Base-by-base conservation (phyloP, 2,797 vertebrate species). In the Botia almorhae region DNA sequence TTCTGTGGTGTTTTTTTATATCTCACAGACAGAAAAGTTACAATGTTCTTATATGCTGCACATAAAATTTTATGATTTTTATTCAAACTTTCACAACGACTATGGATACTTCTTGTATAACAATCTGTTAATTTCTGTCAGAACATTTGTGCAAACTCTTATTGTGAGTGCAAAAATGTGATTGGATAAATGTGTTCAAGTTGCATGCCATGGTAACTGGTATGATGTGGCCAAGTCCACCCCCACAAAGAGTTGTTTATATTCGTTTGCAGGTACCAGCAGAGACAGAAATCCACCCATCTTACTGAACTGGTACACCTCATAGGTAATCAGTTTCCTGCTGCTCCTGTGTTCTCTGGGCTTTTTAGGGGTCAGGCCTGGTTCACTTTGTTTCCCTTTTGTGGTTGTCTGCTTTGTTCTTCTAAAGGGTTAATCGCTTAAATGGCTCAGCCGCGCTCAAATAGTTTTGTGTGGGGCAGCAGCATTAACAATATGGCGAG, bases 371-470 rank as follows among this genome's bases (percentile, higher is more conserved):
- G 48, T 78, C 79, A 64, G 65, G 23, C 51, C 79, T 17, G 11
- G 69, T 72, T 21, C 48, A 63, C 86, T 86, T 89, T 90, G 86
- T 90, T 80, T 77, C 13, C 56, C 88, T 84, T 91, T 90, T 91
- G 88, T 91, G 43, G 43, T 46, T 46, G 43, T 8, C 36, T 2
- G 81, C 87, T 92, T 92, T 92, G 89, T 91, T 83, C 39, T 23
- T 70, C 76, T 50, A 80, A 82, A 48, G 69, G 81, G 79, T 36
- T 76, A 69, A 83, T 68, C 63, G 68, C 86, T 88, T 69, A 84
- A 87, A 85, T 81, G 74, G 82, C 58, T 26, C 39, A 19, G 81
- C 74, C 84, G 46, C 79, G 80, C 81, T 61, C 3, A 61, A 7
- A 81, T 60, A 79, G 84, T 89, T 89, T 88, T 89, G 84, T 83